Evolutionary conservation across 2,888 invertebrate species (phyloP).

Genomic region (Chelonus formosanus): DNA sequence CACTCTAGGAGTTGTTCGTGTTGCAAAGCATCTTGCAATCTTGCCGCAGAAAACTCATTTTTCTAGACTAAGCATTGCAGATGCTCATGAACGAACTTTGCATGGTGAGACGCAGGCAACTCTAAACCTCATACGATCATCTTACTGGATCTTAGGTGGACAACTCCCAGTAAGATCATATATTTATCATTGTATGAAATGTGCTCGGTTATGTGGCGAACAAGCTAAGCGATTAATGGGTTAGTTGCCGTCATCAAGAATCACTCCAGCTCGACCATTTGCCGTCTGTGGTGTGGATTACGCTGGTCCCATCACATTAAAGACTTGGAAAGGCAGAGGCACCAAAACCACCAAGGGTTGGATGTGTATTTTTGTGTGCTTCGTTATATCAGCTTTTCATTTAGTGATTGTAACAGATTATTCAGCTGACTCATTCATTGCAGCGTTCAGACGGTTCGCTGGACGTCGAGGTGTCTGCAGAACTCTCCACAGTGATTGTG

Average conservation of each 20-base stretch:
- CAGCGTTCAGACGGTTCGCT: not conserved
- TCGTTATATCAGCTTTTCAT: constrained; percentile 43
- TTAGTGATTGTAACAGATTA: not conserved
- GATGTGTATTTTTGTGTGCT: constrained; percentile 43
- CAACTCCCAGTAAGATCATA: no score
- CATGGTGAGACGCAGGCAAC: no score
- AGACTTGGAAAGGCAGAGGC: no score
- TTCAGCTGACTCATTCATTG: constrained; percentile 27
- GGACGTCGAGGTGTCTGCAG: constrained; percentile 27
- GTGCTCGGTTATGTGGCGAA: no score
- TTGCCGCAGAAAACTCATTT: constrained; percentile 28
- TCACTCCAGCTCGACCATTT: no score
- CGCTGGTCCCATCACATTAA: no score
- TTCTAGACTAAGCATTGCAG: not conserved
- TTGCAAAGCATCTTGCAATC: constrained; percentile 33
- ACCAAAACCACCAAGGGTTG: constrained; percentile 33
- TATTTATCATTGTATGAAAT: no score
- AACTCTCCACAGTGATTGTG: constrained; percentile 32
- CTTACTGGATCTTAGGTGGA: constrained; percentile 34
- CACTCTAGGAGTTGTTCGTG: no score
- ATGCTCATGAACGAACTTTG: no score
- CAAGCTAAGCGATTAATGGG: constrained; percentile 20
- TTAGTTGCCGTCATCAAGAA: no score
- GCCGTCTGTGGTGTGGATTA: no score
- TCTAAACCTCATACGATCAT: no score